Evolutionary conservation across 2,888 invertebrate species (phyloP).

Genomic region (Ophion ellenae): DNA sequence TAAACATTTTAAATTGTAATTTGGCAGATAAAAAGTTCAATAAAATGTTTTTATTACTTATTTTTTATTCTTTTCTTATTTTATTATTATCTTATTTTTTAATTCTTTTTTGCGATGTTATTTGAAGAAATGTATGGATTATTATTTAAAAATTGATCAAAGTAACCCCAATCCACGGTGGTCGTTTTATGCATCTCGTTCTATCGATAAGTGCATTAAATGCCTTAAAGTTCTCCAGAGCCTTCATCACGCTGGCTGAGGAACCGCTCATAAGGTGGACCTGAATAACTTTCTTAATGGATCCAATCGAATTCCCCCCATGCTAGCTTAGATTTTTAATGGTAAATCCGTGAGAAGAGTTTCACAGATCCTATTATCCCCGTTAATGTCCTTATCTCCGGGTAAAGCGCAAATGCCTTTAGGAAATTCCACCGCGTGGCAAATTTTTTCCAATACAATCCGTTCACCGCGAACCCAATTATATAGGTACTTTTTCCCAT

Average conservation of each 20-base stretch:
- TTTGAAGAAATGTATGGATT: too few relatives aligned
- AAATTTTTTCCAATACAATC: not conserved
- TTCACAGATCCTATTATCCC: not conserved
- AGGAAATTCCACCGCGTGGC: not conserved
- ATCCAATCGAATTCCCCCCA: not conserved
- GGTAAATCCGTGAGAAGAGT: not conserved
- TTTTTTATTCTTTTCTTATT: too few relatives aligned
- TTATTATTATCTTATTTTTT: too few relatives aligned
- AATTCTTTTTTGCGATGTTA: too few relatives aligned
- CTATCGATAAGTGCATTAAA: not conserved
- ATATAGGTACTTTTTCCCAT: not conserved
- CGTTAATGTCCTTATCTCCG: not conserved
- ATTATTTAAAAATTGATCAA: too few relatives aligned
- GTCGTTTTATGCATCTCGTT: too few relatives aligned
- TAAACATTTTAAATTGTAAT: too few relatives aligned
- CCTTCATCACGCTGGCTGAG: not conserved
- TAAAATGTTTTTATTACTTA: too few relatives aligned
- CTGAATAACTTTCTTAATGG: not conserved
- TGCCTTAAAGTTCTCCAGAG: not conserved
- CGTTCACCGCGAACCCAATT: not conserved
- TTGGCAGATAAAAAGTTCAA: too few relatives aligned
- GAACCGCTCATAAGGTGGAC: not conserved
- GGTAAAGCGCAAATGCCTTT: not conserved
- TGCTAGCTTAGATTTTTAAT: not conserved
- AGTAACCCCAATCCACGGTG: too few relatives aligned